These are phyloP conservation scores for Pempheris klunzingeri DNA, from an alignment of 2,797 vertebrate species.

Conservation along the genomic window DNA sequence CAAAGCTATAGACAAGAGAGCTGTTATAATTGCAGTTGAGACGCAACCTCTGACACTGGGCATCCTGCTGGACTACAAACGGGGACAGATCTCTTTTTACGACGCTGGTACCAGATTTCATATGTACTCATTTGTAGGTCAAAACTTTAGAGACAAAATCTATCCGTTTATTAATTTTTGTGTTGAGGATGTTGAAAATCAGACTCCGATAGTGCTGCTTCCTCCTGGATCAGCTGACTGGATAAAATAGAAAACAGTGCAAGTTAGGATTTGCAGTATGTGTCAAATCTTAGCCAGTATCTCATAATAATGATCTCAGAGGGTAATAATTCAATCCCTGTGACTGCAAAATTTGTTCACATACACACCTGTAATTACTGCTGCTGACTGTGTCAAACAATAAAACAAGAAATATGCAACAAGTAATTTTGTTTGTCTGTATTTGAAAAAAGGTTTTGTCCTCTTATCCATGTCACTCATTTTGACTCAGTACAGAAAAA, in stretches of 20 bases:
- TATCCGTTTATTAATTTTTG: constrained; percentile 71
- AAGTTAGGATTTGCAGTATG: neutral
- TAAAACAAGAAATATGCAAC: constrained; percentile 28
- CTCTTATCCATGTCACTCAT: neutral
- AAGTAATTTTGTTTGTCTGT: constrained; percentile 10
- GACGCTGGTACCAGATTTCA: constrained; percentile 41
- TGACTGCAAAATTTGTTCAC: neutral
- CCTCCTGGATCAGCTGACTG: constrained; percentile 54
- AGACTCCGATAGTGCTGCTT: constrained; percentile 30
- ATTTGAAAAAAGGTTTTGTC: constrained; percentile 9
- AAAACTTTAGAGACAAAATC: constrained; percentile 51
- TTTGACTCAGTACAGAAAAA: constrained; percentile 1
- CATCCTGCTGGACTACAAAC: constrained; percentile 69
- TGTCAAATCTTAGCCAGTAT: neutral
- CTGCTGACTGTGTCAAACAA: constrained; percentile 9
- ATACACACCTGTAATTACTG: neutral
- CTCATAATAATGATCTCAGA: neutral
- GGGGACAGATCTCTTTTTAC: constrained; percentile 66
- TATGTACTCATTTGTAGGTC: constrained; percentile 60
- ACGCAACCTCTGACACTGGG: constrained; percentile 43
- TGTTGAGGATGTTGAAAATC: constrained; percentile 29
- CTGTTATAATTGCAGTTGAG: rapidly evolving
- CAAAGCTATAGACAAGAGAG: rapidly evolving
- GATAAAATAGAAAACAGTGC: constrained; percentile 38
- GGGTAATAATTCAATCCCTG: neutral